A percentile compares a stretch with the other conserved stretches of the same genome.
Evolutionary conservation across 2,888 invertebrate genomes (phyloP).

Genomic region (Mesorhabditis spiculigera): DNA sequence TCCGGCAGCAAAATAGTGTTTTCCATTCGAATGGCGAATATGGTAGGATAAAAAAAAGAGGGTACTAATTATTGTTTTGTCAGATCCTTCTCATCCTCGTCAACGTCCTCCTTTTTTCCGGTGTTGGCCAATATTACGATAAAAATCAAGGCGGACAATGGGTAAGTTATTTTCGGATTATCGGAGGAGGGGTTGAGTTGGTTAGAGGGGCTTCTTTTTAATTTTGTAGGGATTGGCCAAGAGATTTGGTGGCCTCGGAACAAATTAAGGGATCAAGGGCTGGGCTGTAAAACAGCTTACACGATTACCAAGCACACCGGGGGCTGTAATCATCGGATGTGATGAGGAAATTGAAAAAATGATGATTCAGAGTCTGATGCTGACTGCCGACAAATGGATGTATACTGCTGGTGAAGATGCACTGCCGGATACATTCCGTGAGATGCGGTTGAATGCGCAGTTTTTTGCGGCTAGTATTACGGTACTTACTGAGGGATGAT

Average conservation of each 20-base stretch:
- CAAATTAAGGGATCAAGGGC: too few species aligned
- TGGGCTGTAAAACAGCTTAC: too few species aligned
- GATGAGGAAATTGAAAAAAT: background rate
- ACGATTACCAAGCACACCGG: too few species aligned
- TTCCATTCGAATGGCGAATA: conserved; percentile 51
- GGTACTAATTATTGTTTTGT: background rate
- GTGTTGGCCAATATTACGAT: conserved; percentile 52
- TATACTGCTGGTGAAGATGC: conserved; percentile 30
- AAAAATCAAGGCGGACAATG: conserved; percentile 29
- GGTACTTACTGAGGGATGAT: conserved; percentile 14
- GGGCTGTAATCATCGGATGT: background rate
- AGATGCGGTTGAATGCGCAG: conserved; percentile 47
- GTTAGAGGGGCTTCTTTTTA: too few species aligned
- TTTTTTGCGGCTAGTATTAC: conserved; percentile 39
- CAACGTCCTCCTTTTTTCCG: conserved; percentile 50
- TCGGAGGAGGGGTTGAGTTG: too few species aligned
- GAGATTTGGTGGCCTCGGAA: too few species aligned
- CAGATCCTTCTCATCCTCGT: conserved; percentile 46
- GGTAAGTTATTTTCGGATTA: conserved; percentile 13
- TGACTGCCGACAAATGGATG: conserved; percentile 53
- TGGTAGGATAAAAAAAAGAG: conserved; percentile 25
- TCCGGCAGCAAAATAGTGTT: conserved; percentile 51
- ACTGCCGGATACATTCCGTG: conserved; percentile 44
- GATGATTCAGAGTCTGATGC: conserved; percentile 35
- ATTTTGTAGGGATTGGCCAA: too few species aligned